phyloP scores from a whole-genome alignment of 2,113 vertebrate genomes.

The Propithecus coquereli region DNA sequence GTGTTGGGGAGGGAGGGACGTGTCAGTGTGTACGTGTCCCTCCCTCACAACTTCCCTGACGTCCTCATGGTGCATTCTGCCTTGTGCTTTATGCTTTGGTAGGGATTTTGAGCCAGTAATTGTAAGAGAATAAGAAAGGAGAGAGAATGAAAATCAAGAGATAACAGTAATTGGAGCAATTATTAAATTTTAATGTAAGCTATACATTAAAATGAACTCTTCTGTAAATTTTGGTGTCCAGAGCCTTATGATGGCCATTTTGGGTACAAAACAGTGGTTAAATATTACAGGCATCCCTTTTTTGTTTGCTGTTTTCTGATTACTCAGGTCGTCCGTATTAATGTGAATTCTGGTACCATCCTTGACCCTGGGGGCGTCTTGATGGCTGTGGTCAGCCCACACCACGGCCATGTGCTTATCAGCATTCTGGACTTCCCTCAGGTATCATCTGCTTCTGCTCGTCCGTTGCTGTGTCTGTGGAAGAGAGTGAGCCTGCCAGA shows the following conservation, averaged over 20 bases:
- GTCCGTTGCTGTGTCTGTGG: neutral
- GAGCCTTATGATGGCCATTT: neutral
- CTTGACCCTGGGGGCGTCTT: neutral
- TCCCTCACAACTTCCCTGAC: neutral
- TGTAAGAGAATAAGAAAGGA: neutral
- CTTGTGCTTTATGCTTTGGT: neutral
- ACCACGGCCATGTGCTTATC: neutral
- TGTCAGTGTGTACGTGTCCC: neutral
- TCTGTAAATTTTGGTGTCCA: neutral
- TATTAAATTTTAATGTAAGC: neutral
- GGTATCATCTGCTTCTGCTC: neutral
- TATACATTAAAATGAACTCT: neutral
- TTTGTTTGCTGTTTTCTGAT: neutral
- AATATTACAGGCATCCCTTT: neutral
- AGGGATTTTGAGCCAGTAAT: neutral
- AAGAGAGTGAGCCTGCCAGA: neutral
- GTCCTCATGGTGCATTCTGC: neutral
- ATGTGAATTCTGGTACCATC: neutral
- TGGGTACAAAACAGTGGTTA: neutral
- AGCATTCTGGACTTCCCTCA: neutral
- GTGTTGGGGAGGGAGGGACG: neutral
- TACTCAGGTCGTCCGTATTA: neutral
- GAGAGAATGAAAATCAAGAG: conserved; percentile 15
- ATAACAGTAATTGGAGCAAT: neutral
- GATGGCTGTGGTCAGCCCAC: neutral